phyloP scores from a whole-genome alignment of 2,113 vertebrate species.

The Heliornis fulica region DNA sequence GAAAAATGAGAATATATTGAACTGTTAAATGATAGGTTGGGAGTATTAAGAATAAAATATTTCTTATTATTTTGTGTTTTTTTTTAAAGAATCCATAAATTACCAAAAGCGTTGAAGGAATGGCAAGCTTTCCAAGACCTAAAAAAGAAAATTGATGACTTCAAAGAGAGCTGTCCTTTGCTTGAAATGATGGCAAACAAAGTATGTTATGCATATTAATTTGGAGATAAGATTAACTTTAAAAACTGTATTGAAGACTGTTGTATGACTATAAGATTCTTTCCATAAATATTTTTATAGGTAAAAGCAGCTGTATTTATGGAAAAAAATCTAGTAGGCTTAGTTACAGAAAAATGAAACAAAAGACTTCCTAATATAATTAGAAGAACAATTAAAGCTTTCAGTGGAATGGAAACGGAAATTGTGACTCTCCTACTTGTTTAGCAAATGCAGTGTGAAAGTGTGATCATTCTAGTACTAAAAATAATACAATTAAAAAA shows the following conservation, averaged over 20 bases:
- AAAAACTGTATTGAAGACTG: background rate
- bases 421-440: background rate
- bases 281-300: background rate
- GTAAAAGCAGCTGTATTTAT: background rate
- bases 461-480: background rate
- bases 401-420: background rate
- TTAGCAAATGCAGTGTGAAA: background rate
- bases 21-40: background rate
- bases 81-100: constrained; percentile 75
- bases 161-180: constrained; percentile 81
- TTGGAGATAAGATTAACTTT: background rate
- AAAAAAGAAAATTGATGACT: constrained; percentile 83
- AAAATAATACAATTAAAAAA: background rate
- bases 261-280: background rate
- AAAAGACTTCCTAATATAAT: background rate
- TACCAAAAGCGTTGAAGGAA: constrained; percentile 83
- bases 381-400: background rate
- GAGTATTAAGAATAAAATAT: background rate
- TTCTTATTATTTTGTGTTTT: background rate
- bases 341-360: background rate
- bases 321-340: background rate
- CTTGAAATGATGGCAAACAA: constrained; percentile 86
- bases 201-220: constrained; percentile 56
- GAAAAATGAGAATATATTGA: background rate
- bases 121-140: constrained; percentile 84